A percentile compares a stretch with the other conserved stretches of the same genome.
phyloP scores from a whole-genome alignment of 2,888 invertebrate genomes.

The Teleogryllus oceanicus region DNA sequence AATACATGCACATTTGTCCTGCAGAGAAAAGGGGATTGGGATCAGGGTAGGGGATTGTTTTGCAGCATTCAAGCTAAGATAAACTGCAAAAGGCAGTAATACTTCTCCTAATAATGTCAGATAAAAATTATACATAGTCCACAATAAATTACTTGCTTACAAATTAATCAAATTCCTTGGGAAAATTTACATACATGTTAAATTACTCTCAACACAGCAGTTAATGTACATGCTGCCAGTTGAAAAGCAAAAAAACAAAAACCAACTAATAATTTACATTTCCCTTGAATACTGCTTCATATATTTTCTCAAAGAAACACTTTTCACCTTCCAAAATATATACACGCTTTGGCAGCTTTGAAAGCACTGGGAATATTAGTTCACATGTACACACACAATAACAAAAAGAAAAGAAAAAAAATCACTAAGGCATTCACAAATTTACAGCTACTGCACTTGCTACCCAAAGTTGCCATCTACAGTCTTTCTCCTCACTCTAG shows the following conservation, averaged over 20 bases:
- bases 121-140: neutral
- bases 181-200: neutral
- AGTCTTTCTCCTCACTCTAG: neutral
- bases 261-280: conserved; percentile 4
- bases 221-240: neutral
- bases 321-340: neutral
- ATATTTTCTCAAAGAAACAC: conserved; percentile 18
- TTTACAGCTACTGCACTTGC: conserved; percentile 2
- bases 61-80: conserved; percentile 18
- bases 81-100: conserved; percentile 18
- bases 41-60: neutral
- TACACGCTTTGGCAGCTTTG: conserved; percentile 18
- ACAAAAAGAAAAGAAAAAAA: neutral
- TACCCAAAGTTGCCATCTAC: conserved; percentile 18
- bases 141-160: neutral
- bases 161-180: neutral
- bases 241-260: neutral
- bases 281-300: conserved; percentile 10
- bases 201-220: neutral
- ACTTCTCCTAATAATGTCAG: neutral
- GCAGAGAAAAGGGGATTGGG: neutral
- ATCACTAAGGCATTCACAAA: neutral
- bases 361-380: conserved; percentile 18
- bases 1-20: neutral
- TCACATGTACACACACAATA: conserved; percentile 18